Percentiles rank a stretch among this genome's conserved stretches.
Evolutionary conservation across 2,797 vertebrate species (phyloP).

Genomic region (Tachyglossus aculeatus): DNA sequence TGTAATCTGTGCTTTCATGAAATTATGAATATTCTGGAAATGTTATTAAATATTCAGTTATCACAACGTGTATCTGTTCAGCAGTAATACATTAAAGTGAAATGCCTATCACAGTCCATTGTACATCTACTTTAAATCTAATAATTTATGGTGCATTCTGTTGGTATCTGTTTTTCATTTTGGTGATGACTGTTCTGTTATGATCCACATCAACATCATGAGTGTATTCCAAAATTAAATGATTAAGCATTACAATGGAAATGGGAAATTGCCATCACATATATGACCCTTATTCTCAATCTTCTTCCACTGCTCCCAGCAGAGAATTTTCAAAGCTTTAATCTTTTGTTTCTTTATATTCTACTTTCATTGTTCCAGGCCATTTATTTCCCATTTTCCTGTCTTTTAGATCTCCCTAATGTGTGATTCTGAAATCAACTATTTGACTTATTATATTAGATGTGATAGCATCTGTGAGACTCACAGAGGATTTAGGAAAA

Average conservation of each 20-base stretch:
- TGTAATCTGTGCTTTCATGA: not conserved
- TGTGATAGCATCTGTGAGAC: conserved; percentile 1
- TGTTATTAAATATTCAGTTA: not conserved
- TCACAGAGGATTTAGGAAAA: no score
- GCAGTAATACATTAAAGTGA: not conserved
- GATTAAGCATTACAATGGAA: not conserved
- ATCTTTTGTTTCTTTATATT: not conserved
- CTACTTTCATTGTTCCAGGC: not conserved
- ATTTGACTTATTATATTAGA: not conserved
- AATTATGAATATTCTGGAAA: not conserved
- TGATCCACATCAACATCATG: not conserved
- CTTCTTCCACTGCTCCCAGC: not conserved
- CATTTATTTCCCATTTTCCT: not conserved
- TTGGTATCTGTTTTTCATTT: conserved; percentile 6
- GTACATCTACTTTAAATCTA: not conserved
- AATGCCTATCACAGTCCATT: not conserved
- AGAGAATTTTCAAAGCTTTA: not conserved
- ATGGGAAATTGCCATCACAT: not conserved
- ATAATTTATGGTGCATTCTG: not conserved
- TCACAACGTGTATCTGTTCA: not conserved
- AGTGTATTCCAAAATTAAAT: not conserved
- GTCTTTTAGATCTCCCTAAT: not conserved
- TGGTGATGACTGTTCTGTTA: not conserved
- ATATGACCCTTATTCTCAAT: not conserved
- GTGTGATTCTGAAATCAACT: not conserved